Evolutionary conservation across 2,888 invertebrate species (phyloP), one percentile per base, ranked within the genome.

Genomic region (Molorchus minor): DNA sequence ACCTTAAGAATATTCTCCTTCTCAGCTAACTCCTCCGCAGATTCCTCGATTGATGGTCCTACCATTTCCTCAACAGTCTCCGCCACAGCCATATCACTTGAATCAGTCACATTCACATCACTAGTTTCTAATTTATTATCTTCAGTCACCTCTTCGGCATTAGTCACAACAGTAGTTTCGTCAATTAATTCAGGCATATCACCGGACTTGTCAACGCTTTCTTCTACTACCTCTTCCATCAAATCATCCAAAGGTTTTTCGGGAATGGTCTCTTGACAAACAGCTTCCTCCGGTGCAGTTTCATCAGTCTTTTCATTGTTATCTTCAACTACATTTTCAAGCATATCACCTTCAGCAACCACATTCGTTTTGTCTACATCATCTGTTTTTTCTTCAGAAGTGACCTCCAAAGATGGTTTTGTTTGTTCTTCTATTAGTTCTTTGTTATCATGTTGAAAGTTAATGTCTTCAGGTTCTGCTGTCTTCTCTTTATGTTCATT

Each of bases 1-100:
- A 71, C 71, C 61, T 70, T 84, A 1, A 93, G 77, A 40, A 93
- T 88, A 45, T 86, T 87, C 70, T 92, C 92, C 73, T 93, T 93
- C 19, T 75, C 73, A 2, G 74, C 75, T 44, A 73, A 25, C 36
- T 74, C 69, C 52, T 75, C 75, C 1, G 73, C 68, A 59, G 73
- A 65, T 61, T 74, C 74, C 10, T 62, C 58, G 15, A 58, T 19
- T 49, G 25, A 41, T 10, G 56, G 47, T 20, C 25, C 56, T 20
- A 15, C 49, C 8, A 30, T 36, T n/a, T 62, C 62, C 56, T 61
- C 58, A 15, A 13, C 46, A 36, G 7, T 51, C 7, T 58, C 53
- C 55, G 46, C 51, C 56, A 56, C 59, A 53, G 58, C 19, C 49
- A 41, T 29, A 46, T 43, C 44, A 56, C 47, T 56, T 15, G 30